A percentile compares a stretch with the other conserved stretches of the same genome.
phyloP scores from a whole-genome alignment of 2,113 vertebrate genomes.

The Orthonyx spaldingii region DNA sequence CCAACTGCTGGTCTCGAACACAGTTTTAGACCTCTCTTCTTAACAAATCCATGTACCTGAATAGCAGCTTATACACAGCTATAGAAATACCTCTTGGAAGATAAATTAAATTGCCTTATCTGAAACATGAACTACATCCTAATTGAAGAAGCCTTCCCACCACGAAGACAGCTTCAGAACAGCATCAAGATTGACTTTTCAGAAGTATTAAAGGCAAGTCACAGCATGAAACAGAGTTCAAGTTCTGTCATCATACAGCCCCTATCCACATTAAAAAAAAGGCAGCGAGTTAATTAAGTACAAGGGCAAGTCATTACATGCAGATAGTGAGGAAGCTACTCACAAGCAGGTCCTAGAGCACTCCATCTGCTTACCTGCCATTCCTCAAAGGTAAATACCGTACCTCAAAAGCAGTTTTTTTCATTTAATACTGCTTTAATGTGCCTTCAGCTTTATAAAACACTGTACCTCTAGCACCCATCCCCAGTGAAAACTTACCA shows the following conservation, averaged over 20 bases:
- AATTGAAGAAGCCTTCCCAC: background rate
- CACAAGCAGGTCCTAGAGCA: background rate
- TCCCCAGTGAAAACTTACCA: background rate
- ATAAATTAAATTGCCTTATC: background rate
- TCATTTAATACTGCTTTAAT: background rate
- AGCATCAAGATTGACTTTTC: background rate
- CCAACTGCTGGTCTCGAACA: background rate
- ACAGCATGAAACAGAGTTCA: background rate
- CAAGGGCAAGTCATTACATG: background rate
- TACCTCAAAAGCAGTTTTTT: background rate
- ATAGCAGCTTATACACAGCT: background rate
- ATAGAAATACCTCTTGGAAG: background rate
- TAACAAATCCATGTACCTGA: background rate
- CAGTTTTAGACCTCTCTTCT: background rate
- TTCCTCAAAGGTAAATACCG: background rate
- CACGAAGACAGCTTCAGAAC: background rate
- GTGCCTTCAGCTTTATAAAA: background rate
- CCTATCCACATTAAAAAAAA: background rate
- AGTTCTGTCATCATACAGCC: background rate
- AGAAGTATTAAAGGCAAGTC: slow-evolving; percentile 3
- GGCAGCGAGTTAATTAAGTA: background rate
- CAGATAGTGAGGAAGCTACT: background rate
- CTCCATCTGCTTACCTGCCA: background rate
- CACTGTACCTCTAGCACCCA: background rate
- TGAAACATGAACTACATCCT: background rate